A percentile compares a stretch with the other conserved stretches of the same genome.
These are phyloP conservation scores for Echeneis naucrates DNA, from an alignment of 2,797 vertebrate species.

Conservation along the genomic window DNA sequence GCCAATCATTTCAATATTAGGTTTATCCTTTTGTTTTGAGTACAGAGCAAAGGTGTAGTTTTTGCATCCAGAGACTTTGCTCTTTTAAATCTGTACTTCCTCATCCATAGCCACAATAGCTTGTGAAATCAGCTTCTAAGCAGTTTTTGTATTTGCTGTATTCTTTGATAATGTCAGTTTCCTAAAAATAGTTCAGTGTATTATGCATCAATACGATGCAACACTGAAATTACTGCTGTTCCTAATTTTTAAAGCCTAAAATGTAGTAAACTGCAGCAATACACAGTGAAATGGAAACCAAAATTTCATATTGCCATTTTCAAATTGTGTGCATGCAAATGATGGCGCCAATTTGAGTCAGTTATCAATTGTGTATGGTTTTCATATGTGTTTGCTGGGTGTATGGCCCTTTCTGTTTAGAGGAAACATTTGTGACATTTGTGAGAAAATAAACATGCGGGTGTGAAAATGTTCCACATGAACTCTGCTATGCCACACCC, in stretches of 20 bases:
- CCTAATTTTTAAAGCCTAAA: constrained; percentile 8
- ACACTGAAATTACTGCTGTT: constrained; percentile 30
- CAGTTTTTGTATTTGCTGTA: constrained; percentile 24
- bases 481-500: constrained; percentile 4
- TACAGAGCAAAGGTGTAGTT: not conserved
- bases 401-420: constrained; percentile 6
- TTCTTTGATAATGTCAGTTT: constrained; percentile 33
- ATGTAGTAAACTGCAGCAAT: constrained; percentile 30
- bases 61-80: constrained; percentile 11
- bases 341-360: constrained; percentile 29
- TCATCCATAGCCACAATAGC: not conserved
- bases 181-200: constrained; percentile 23
- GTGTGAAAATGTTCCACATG: constrained; percentile 1
- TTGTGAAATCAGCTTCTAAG: constrained; percentile 34
- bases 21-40: constrained; percentile 3
- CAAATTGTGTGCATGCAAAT: constrained; percentile 45
- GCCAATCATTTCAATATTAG: constrained; percentile 8
- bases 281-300: constrained; percentile 12
- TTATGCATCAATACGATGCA: constrained; percentile 10
- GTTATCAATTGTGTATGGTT: constrained; percentile 19
- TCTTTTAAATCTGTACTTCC: constrained; percentile 4
- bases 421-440: constrained; percentile 18
- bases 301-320: constrained; percentile 45
- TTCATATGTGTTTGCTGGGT: constrained; percentile 13
- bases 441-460: constrained; percentile 16